Evolutionary conservation across 2,113 vertebrate genomes (phyloP), one percentile per base, ranked within the genome.

Genomic region (Gallinago jamesoni): DNA sequence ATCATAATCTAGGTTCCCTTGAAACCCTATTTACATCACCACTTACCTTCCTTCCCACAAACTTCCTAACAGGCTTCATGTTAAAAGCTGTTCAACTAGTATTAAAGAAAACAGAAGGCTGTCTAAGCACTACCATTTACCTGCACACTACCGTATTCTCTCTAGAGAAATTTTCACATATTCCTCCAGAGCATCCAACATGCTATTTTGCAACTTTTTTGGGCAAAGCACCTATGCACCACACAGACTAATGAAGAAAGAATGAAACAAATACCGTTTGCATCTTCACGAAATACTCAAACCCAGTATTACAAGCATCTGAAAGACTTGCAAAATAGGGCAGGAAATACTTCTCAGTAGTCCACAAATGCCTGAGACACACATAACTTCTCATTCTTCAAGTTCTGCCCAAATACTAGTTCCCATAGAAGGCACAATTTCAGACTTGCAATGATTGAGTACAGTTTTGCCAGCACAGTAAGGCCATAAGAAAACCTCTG

Each of bases 1-100:
- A 76, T n/a, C 9, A 16, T 0, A 57, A 9, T 0, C 28, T 8
- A 21, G 4, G 15, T 33, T 70, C 39, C 41, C 48, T 9, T 35
- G 22, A 64, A 84, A 35, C 18, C 14, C 25, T 24, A 12, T 30
- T 73, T 37, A 22, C 11, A 43, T 8, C 3, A 3, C 7, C 21
- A 50, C 41, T 72, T 30, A n/a, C 31, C 35, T 47, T 45, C 25
- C 24, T 59, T 59, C 30, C 27, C 53, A 72, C 52, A 50, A 23
- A 21, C 22, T 55, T 89, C 33, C 47, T 52, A 69, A 84, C 3
- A 63, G 15, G 53, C 27, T 73, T 43, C 35, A 12, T 3, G 3
- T 43, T 23, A 90, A 27, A 70, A 72, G 35, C 52, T 60, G 45
- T 25, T n/a, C 33, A 35, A 14, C 33, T 12, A 31, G 14, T 23